Evolutionary conservation across 30 jellyfish, hydroid and myxozoan genomes (phyloP).

Genomic region (Sanderia malayensis): DNA sequence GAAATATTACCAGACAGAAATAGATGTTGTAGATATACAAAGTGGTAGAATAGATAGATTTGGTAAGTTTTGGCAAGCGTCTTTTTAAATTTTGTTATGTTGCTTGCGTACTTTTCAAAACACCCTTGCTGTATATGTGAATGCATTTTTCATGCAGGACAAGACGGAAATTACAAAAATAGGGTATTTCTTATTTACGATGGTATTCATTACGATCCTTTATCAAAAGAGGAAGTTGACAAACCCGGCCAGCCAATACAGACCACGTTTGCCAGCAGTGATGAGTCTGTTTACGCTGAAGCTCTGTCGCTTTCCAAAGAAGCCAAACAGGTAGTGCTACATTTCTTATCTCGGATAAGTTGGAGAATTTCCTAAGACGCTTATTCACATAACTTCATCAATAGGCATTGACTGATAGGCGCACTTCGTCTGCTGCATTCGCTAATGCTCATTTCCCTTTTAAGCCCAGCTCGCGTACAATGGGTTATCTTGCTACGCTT

Average conservation of each 20-base stretch:
- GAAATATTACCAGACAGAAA: slow-evolving; percentile 58
- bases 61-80: slow-evolving; percentile 53
- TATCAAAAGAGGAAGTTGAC: slow-evolving; percentile 18
- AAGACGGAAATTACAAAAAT: slow-evolving; percentile 58
- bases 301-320: slow-evolving; percentile 76
- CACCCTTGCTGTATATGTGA: too few species aligned
- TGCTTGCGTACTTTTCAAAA: background rate
- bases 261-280: slow-evolving; percentile 57
- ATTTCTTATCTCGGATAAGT: too few species aligned
- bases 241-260: slow-evolving; percentile 20
- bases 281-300: slow-evolving; percentile 43
- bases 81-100: background rate
- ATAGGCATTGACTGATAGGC: too few species aligned
- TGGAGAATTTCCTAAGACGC: too few species aligned
- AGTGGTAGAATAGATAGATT: slow-evolving; percentile 80
- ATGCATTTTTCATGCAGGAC: slow-evolving; percentile 62
- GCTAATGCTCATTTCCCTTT: too few species aligned
- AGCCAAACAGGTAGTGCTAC: slow-evolving; percentile 82
- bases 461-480: too few species aligned
- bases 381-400: too few species aligned
- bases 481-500: too few species aligned
- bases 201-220: slow-evolving; percentile 93
- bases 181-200: slow-evolving; percentile 77
- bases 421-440: too few species aligned
- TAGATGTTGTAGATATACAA: slow-evolving; percentile 87